These are phyloP conservation scores for Rhopalosiphum maidis DNA, from an alignment of 1,140 invertebrate genomes.

Conservation along the genomic window DNA sequence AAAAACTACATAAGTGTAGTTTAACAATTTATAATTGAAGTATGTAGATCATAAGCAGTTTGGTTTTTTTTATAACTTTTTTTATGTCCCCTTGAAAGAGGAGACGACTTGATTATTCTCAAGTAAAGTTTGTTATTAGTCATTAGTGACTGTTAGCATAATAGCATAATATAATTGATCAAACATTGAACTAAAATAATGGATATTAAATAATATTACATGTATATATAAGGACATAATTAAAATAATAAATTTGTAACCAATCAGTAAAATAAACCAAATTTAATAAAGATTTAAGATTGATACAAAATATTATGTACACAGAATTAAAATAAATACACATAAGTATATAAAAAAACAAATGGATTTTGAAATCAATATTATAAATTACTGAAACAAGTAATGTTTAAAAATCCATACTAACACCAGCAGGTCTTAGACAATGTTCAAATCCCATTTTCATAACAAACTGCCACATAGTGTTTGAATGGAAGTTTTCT, in stretches of 20 bases:
- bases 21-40: too few species aligned
- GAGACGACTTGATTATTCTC: too few species aligned
- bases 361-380: neutral
- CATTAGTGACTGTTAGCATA: neutral
- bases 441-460: constrained; percentile 55
- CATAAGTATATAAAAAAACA: neutral
- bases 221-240: neutral
- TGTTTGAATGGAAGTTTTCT: constrained; percentile 34
- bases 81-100: too few species aligned
- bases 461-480: constrained; percentile 51
- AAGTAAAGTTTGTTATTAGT: neutral
- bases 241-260: neutral
- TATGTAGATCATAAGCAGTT: too few species aligned
- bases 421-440: neutral
- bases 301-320: neutral
- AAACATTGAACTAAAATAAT: neutral
- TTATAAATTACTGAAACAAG: neutral
- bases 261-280: neutral
- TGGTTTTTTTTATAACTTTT: too few species aligned
- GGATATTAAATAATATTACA: neutral
- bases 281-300: neutral
- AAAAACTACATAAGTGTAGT: too few species aligned
- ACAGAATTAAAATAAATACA: neutral
- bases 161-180: neutral
- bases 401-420: constrained; percentile 28